Conservation (phyloP, 2,888 invertebrate genomes). For the Platycheirus albimanus region DNA sequence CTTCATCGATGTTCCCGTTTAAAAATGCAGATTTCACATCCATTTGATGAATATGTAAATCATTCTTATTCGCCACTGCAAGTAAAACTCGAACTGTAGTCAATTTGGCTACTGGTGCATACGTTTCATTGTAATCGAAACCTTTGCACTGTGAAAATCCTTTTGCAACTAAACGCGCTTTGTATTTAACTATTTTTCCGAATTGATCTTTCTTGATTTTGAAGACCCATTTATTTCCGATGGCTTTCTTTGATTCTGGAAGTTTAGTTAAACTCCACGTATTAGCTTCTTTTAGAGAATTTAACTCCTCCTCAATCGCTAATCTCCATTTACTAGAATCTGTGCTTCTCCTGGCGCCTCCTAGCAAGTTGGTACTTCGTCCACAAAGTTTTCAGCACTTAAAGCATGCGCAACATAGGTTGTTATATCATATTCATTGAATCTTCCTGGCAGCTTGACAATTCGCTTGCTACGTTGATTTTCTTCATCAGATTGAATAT, state of each 20-base stretch:
- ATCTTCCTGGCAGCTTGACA: background rate
- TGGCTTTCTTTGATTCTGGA: background rate
- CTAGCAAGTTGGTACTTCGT: background rate
- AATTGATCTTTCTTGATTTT: background rate
- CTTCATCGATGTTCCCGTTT: background rate
- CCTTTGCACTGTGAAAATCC: too few relatives aligned
- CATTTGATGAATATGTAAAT: too few relatives aligned
- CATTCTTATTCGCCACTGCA: background rate
- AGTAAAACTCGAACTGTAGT: background rate
- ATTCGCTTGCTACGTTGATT: background rate
- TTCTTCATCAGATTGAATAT: background rate
- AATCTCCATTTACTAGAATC: background rate
- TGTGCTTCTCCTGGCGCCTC: background rate
- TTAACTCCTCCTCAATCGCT: background rate
- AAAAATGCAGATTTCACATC: slow-evolving; percentile 10
- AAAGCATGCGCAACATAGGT: background rate
- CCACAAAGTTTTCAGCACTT: background rate
- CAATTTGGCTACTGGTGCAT: too few relatives aligned
- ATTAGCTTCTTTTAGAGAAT: background rate
- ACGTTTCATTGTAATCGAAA: too few relatives aligned
- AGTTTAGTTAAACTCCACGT: background rate
- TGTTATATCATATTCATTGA: too few relatives aligned
- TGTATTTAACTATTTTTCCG: too few relatives aligned
- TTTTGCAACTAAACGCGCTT: too few relatives aligned
- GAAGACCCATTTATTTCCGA: background rate